Evolutionary conservation across 2,888 invertebrate species (phyloP).

Genomic region (Pristionchus maxplancki): DNA sequence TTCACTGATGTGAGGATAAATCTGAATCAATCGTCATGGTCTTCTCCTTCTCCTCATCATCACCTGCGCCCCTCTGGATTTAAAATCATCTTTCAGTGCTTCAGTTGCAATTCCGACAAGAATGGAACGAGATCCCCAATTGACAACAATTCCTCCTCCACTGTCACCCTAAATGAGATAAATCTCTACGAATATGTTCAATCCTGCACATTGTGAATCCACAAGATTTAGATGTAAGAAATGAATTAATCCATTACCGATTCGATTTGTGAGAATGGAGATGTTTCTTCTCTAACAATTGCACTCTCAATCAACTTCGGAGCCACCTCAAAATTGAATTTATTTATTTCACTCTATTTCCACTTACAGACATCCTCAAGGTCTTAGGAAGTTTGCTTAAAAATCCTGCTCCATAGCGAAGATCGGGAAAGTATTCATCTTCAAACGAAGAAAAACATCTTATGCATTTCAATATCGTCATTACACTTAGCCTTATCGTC

Average conservation of each 20-base stretch:
- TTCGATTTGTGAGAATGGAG: not conserved
- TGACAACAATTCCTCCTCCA: constrained; percentile 12
- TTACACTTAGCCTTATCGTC: not conserved
- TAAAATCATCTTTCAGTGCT: not conserved
- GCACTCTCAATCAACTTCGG: not conserved
- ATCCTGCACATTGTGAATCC: not conserved
- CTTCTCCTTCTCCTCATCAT: not conserved
- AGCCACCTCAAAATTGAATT: not conserved
- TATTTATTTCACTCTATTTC: too few relatives aligned
- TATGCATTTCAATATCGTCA: not conserved
- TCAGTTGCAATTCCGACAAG: not conserved
- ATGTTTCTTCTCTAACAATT: not conserved
- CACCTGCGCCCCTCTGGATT: not conserved
- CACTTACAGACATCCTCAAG: not conserved
- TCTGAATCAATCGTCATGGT: not conserved
- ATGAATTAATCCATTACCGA: not conserved
- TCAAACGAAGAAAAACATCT: too few relatives aligned
- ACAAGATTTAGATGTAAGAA: not conserved
- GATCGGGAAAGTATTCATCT: not conserved
- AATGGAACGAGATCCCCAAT: not conserved
- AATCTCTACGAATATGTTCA: not conserved
- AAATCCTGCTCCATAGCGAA: not conserved
- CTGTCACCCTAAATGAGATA: not conserved
- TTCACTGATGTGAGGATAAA: not conserved
- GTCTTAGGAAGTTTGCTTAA: not conserved